These are phyloP conservation scores for Ichneumoninae sp. DNA, from an alignment of 2,888 invertebrate genomes.

Conservation along the genomic window DNA sequence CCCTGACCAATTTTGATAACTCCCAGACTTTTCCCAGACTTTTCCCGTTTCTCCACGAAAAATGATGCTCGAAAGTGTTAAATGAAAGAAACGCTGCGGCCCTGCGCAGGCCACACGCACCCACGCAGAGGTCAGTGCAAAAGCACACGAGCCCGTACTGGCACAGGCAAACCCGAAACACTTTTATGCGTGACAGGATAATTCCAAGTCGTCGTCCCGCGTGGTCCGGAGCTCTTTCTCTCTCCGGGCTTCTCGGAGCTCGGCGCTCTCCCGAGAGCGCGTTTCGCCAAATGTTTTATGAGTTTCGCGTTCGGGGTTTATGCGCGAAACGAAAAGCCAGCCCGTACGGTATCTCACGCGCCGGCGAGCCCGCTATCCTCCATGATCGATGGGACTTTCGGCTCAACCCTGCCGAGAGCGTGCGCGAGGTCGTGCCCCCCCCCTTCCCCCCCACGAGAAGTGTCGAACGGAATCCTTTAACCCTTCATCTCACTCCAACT, in stretches of 20 bases:
- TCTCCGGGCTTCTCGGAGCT: constrained; percentile 20
- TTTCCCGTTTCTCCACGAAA: too few relatives aligned
- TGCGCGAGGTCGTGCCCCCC: constrained; percentile 64
- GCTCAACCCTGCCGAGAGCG: constrained; percentile 75
- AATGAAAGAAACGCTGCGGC: constrained; percentile 32
- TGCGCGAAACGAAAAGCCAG: constrained; percentile 28
- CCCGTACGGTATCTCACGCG: constrained; percentile 50
- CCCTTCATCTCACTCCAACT: constrained; percentile 9
- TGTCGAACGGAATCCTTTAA: constrained; percentile 31
- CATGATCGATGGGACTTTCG: constrained; percentile 79
- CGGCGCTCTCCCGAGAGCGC: constrained; percentile 62
- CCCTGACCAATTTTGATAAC: too few relatives aligned
- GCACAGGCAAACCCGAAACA: constrained; percentile 50
- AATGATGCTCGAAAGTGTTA: neutral
- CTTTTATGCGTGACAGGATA: constrained; percentile 74
- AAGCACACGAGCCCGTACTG: constrained; percentile 27
- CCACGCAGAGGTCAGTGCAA: constrained; percentile 50
- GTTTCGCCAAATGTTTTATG: constrained; percentile 72
- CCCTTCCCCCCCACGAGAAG: constrained; percentile 2
- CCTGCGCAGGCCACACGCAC: constrained; percentile 37
- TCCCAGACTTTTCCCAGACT: too few relatives aligned
- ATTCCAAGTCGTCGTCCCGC: constrained; percentile 76
- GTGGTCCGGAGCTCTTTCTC: constrained; percentile 67
- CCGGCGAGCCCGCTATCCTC: constrained; percentile 68
- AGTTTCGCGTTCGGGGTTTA: constrained; percentile 70